These are phyloP conservation scores for Cheiracanthium punctorium DNA, from an alignment of 2,888 invertebrate species.

Conservation along the genomic window DNA sequence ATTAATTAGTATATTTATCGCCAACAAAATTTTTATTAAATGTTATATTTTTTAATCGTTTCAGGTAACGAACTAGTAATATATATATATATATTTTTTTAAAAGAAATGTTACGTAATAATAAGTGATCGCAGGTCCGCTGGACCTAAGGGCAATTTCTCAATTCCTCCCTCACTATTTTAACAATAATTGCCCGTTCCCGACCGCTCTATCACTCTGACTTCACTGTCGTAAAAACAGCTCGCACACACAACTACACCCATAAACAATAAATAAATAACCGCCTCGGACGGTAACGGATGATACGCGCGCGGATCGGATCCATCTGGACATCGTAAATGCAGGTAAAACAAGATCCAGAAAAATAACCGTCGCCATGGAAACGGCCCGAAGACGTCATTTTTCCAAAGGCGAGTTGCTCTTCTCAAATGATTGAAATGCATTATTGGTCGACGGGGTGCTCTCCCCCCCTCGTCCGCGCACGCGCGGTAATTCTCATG, in stretches of 20 bases:
- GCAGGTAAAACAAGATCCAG: slow-evolving; percentile 70
- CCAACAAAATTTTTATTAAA: no score
- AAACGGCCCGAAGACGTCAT: slow-evolving; percentile 65
- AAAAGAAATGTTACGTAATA: no score
- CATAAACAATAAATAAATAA: slow-evolving; percentile 51
- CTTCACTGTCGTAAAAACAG: slow-evolving; percentile 1
- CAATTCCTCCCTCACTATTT: background rate
- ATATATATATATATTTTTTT: no score
- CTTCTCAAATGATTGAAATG: slow-evolving; percentile 70
- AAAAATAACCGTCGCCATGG: slow-evolving; percentile 57
- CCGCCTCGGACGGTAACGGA: slow-evolving; percentile 9
- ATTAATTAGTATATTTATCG: no score
- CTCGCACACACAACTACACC: slow-evolving; percentile 11
- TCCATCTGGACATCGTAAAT: slow-evolving; percentile 69
- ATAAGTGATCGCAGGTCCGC: no score
- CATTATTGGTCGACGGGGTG: slow-evolving; percentile 63
- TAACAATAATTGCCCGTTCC: background rate
- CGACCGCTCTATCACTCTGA: background rate
- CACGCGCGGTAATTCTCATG: slow-evolving; percentile 31
- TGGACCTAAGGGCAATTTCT: background rate
- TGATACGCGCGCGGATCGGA: slow-evolving; percentile 52
- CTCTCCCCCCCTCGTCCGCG: background rate
- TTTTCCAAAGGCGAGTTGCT: slow-evolving; percentile 66
- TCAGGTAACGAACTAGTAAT: no score
- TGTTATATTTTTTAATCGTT: no score